Base-by-base conservation (phyloP, 2,888 invertebrate species). In the Sarcophaga carnaria region DNA sequence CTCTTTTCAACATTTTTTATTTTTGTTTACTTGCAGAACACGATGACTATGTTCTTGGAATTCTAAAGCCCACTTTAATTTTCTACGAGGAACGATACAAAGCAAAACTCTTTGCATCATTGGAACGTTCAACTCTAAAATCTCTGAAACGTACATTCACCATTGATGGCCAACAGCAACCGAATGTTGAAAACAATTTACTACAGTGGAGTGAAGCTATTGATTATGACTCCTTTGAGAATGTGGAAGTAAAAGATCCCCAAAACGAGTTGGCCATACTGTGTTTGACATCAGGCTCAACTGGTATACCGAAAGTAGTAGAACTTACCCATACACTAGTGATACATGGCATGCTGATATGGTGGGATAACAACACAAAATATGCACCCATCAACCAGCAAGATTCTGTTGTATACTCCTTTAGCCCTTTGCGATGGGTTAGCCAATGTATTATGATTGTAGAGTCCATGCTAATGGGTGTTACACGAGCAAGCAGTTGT, bases 361-460 rank as follows among this genome's bases (percentile, higher is more conserved):
- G 83, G 85, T 89, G 88, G 88, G 67, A 79, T 45, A 78, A 85
- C 25, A 62, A 67, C n/a, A 49, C 27, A 5, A 25, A 72, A 17
- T 79, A 75, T 49, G 81, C 64, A 6, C 63, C 83, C 14, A 63
- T 87, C 14, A 54, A 47, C 17, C 14, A 37, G 8, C 37, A 54
- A 4, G 54, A 54, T 2, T 54, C 4, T 5, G 17, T 54, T 54
- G 12, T 54, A 54, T 88, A 89, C n/a, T 88, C 89, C 8, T 86
- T 88, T 2, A 89, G 88, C 74, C 88, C 86, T 4, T 66, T 89
- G 10, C 74, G 90, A n/a, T 90, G 89, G 89, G 88, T 90, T 4
- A 89, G 88, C 20, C 89, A 90, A 77, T 75, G 83, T n/a, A 69
- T 59, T n/a, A 27, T 89, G 22, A 80, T 89, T 82, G 62, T 89